Percentiles rank a stretch among this genome's conserved stretches.
Evolutionary conservation across 2,113 vertebrate genomes (phyloP).

Genomic region (Dascyllus trimaculatus): DNA sequence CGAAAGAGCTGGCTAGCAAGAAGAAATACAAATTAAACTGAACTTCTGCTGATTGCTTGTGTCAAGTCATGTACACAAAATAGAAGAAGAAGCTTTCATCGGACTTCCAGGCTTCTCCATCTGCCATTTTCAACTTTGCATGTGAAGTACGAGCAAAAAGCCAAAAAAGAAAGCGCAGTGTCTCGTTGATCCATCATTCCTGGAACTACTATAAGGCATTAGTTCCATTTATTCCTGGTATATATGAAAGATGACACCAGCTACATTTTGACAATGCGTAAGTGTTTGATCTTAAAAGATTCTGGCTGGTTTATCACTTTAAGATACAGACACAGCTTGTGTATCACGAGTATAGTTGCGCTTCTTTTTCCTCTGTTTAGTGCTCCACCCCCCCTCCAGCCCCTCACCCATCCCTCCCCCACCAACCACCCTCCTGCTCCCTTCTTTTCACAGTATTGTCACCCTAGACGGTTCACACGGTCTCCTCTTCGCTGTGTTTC

Average conservation of each 20-base stretch:
- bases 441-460: slow-evolving; percentile 79
- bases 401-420: not conserved
- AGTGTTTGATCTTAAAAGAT: slow-evolving; percentile 16
- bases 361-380: slow-evolving; percentile 25
- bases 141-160: too few species aligned
- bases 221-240: slow-evolving; percentile 20
- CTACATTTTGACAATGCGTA: not conserved
- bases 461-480: slow-evolving; percentile 79
- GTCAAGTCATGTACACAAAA: too few species aligned
- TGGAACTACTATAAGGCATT: slow-evolving; percentile 5
- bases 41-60: too few species aligned
- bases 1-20: too few species aligned
- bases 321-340: slow-evolving; percentile 8
- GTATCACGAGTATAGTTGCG: slow-evolving; percentile 35
- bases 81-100: too few species aligned
- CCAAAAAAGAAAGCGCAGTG: too few species aligned
- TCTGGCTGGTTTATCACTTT: slow-evolving; percentile 18
- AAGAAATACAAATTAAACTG: too few species aligned
- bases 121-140: too few species aligned
- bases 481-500: slow-evolving; percentile 76
- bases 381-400: slow-evolving; percentile 1
- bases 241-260: slow-evolving; percentile 20
- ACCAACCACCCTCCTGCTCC: slow-evolving; percentile 3
- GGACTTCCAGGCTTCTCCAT: too few species aligned
- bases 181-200: slow-evolving; percentile 24